Evolutionary conservation across 2,797 vertebrate genomes (phyloP), one percentile per base, ranked within the genome.

Genomic region (Spinus pinus): DNA sequence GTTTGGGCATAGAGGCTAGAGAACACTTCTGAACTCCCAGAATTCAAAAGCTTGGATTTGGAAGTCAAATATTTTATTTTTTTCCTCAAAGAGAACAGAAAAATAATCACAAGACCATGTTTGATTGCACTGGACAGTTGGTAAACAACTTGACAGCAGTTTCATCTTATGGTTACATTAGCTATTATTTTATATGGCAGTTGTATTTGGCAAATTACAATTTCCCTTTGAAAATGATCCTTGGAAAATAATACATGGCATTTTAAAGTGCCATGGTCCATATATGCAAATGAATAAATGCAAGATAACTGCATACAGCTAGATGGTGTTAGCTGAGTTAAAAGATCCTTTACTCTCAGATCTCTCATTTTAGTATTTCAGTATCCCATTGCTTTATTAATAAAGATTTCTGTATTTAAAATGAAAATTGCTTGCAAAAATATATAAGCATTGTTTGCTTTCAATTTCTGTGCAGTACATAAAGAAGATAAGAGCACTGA

Each of bases 91-190:
- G 50, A 78, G 58, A 81, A 47, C 51, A 75, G 54, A 58, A 77
- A 92, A 85, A 92, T 65, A 88, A 93, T 92, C 72, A 67, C 51
- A 90, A 75, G 65, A 90, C 84, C 72, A 27, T 88, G 72, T 93
- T 89, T 94, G 88, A 95, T 94, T 4, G 3, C 65, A 31, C 33
- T 56, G 92, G 94, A 83, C 94, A 92, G 83, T 85, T 95, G 74
- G 81, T 95, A 97, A 96, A 94, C 93, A 96, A 94, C 73, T 94
- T 96, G 95, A 91, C 89, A 91, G 87, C 70, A 91, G 75, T 90
- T 83, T 96, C 24, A 67, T 96, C 94, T 81, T 88, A 88, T 5
- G 21, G 58, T 90, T 95, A 46, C 66, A 37, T 70, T 91, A 79
- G 66, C 79, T 91, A 27, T 94, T 88, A 88, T 88, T 91, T 92